These are phyloP conservation scores for Opisthocomus hoazin DNA, from an alignment of 2,113 vertebrate species.

Conservation along the genomic window DNA sequence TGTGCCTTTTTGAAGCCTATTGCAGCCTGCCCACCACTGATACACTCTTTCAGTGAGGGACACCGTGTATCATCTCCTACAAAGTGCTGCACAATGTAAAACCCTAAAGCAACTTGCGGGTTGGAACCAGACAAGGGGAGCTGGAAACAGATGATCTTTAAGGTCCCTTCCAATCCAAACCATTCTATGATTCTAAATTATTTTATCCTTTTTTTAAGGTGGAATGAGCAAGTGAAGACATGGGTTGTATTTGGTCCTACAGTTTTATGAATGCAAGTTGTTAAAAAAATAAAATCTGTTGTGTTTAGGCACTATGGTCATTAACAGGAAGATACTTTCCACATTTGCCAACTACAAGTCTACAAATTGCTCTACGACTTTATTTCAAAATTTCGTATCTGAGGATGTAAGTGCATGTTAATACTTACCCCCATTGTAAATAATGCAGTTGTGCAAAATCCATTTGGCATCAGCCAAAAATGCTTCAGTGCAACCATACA, in stretches of 20 bases:
- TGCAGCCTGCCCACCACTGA: not conserved
- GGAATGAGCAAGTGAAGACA: not conserved
- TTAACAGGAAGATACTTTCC: not conserved
- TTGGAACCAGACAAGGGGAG: not conserved
- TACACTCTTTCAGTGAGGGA: not conserved
- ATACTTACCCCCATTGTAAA: slow-evolving; percentile 93
- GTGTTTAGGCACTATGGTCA: not conserved
- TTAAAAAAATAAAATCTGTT: not conserved
- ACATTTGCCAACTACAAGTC: not conserved
- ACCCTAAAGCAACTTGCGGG: accelerated
- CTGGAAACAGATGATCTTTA: not conserved
- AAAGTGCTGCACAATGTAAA: not conserved
- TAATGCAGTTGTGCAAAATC: slow-evolving; percentile 99
- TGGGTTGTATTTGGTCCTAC: not conserved
- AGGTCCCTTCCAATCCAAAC: not conserved
- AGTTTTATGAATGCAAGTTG: not conserved
- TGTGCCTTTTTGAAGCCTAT: not conserved
- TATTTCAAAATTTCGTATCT: not conserved
- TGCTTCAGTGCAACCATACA: slow-evolving; percentile 98
- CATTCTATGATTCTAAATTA: not conserved
- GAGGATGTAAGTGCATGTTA: not conserved
- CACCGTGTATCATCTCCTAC: not conserved
- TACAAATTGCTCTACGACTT: not conserved
- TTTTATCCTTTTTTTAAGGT: not conserved
- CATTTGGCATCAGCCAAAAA: slow-evolving; percentile 98